Evolutionary conservation across 1,140 invertebrate species (phyloP).

Genomic region (Ruditapes philippinarum): DNA sequence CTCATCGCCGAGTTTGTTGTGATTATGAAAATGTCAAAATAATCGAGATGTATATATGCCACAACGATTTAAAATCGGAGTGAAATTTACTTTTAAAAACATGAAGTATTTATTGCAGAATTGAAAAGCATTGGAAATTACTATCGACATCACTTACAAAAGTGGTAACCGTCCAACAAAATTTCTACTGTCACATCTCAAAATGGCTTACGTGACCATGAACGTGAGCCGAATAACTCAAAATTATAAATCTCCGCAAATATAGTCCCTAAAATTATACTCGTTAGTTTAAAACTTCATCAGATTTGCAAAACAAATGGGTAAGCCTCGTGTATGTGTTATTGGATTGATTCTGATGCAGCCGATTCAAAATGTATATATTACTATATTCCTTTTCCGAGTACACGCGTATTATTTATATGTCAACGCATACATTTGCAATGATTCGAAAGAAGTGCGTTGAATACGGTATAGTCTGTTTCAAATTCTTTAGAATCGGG

Average conservation of each 20-base stretch:
- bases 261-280: too few relatives aligned
- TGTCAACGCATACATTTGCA: conserved; percentile 30
- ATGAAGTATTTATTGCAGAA: not conserved
- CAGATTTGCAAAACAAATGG: too few relatives aligned
- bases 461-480: conserved; percentile 15
- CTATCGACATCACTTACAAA: conserved; percentile 31
- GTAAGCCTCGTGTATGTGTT: too few relatives aligned
- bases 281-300: too few relatives aligned
- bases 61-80: not conserved
- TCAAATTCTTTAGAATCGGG: too few relatives aligned
- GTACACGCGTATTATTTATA: not conserved
- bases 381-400: too few relatives aligned
- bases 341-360: too few relatives aligned
- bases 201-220: conserved; percentile 53
- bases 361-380: too few relatives aligned
- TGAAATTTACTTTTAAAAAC: not conserved
- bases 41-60: not conserved
- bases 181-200: not conserved
- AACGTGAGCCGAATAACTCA: conserved; percentile 13
- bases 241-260: not conserved
- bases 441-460: conserved; percentile 20
- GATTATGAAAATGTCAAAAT: not conserved
- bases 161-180: not conserved
- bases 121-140: not conserved
- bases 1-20: not conserved